A percentile compares a stretch with the other conserved stretches of the same genome.
phyloP scores from a whole-genome alignment of 2,888 invertebrate genomes.

The Antheraea yamamai region DNA sequence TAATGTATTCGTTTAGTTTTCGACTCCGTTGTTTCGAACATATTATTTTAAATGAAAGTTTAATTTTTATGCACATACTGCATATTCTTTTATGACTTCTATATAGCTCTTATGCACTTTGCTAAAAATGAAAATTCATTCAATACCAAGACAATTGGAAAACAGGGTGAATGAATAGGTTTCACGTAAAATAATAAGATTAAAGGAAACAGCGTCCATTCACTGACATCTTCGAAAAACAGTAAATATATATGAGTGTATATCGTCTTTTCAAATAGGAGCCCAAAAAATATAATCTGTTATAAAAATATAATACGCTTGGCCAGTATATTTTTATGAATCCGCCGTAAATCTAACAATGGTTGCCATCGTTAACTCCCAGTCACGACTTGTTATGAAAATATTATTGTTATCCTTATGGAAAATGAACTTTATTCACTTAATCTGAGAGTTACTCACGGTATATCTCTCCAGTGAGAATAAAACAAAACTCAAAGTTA shows the following conservation, averaged over 20 bases:
- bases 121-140: not conserved
- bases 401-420: not conserved
- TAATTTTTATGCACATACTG: no score
- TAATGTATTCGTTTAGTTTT: no score
- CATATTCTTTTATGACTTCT: not conserved
- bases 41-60: no score
- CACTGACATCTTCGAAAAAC: not conserved
- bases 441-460: not conserved
- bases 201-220: not conserved
- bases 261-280: not conserved
- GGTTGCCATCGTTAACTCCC: slow-evolving; percentile 17
- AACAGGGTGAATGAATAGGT: not conserved
- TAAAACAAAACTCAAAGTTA: no score
- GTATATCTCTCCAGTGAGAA: no score
- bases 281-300: slow-evolving; percentile 18
- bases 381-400: not conserved
- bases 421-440: not conserved
- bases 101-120: not conserved
- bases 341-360: slow-evolving; percentile 20
- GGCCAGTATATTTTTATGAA: slow-evolving; percentile 23
- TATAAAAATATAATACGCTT: slow-evolving; percentile 22
- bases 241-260: not conserved
- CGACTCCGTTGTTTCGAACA: no score
- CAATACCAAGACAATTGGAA: not conserved
- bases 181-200: not conserved